These are phyloP conservation scores for Clinocottus analis DNA, from an alignment of 2,113 vertebrate genomes.

Conservation along the genomic window DNA sequence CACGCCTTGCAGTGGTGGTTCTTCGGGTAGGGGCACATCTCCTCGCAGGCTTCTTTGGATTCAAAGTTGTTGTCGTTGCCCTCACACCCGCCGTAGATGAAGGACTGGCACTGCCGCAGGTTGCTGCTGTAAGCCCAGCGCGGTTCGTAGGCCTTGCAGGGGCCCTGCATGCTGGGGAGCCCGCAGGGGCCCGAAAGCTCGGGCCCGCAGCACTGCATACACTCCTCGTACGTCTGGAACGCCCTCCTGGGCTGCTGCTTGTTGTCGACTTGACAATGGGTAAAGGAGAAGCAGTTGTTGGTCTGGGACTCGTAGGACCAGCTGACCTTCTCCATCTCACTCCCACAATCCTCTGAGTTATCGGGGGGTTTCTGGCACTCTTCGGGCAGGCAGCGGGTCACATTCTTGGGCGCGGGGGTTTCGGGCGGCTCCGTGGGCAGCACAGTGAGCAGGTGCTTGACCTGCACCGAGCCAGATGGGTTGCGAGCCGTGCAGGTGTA, in stretches of 20 bases:
- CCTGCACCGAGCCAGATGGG: conserved; percentile 84
- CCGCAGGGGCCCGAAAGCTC: conserved; percentile 88
- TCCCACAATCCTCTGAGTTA: conserved; percentile 86
- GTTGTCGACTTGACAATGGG: conserved; percentile 83
- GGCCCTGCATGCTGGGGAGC: conserved; percentile 90
- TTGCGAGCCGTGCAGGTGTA: conserved; percentile 93
- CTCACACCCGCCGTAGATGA: conserved; percentile 94
- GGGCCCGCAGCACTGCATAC: conserved; percentile 90
- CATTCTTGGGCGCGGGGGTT: conserved; percentile 78
- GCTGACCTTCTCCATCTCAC: conserved; percentile 85
- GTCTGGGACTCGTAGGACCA: conserved; percentile 93
- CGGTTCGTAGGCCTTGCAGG: conserved; percentile 93
- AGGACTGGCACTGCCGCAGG: conserved; percentile 90
- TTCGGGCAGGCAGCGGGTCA: conserved; percentile 83
- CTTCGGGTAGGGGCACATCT: conserved; percentile 92
- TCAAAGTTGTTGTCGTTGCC: conserved; percentile 98
- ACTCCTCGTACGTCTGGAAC: conserved; percentile 90
- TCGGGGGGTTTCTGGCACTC: conserved; percentile 90
- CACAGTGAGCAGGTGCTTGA: conserved; percentile 89
- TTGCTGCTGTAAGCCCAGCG: conserved; percentile 93
- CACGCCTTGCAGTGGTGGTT: conserved; percentile 91
- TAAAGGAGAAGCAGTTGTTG: conserved; percentile 94
- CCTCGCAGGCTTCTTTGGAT: conserved; percentile 92
- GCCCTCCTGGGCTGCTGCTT: conserved; percentile 77
- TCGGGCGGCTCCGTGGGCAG: conserved; percentile 75